Evolutionary conservation across 1,140 invertebrate species (phyloP), one percentile per base, ranked within the genome.

Genomic region (Acromyrmex echinatior): DNA sequence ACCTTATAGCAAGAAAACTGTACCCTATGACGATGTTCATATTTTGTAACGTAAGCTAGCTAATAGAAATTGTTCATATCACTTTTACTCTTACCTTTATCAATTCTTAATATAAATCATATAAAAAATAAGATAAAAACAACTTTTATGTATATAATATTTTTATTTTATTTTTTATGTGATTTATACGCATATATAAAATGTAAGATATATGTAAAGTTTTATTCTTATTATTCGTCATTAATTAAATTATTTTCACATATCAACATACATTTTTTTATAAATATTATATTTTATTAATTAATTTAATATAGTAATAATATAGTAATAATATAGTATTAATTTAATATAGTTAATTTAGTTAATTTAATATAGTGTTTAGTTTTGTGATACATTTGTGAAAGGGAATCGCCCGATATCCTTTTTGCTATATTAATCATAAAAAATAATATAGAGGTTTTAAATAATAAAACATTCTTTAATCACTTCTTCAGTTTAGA

Each of bases 1-100:
- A 45, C 18, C n/a, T 90, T 12, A 90, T 35, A 1, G 73, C 88
- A 0, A 65, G 74, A 25, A 87, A 89, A 68, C 25, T 87, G 3
- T 84, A 84, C 16, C 78, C 70, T 28, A 60, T 89, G 45, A 84
- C 85, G 9, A 82, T 89, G 35, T 4, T 53, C 53, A 76, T 45
- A 6, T 79, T 87, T 45, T 77, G 65, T 18, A 89, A 78, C 6
- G 62, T 87, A 90, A 80, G 51, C 12, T 18, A 45, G 10, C 16
- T 76, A 65, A 21, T 28, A 51, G 3, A 25, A 25, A 25, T 28
- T 31, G 0, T 6, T 25, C 1, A n/a, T 18, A 18, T 53, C n/a
- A 58, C 9, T 3, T 3, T 51, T 53, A 31, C 39, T 1, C 10
- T 16, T 65, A 28, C 1, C 25, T 39, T 68, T 21, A 4, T 14